A percentile compares a stretch with the other conserved stretches of the same genome.
Evolutionary conservation across 2,797 vertebrate species (phyloP).

Genomic region (Danio kyathit): DNA sequence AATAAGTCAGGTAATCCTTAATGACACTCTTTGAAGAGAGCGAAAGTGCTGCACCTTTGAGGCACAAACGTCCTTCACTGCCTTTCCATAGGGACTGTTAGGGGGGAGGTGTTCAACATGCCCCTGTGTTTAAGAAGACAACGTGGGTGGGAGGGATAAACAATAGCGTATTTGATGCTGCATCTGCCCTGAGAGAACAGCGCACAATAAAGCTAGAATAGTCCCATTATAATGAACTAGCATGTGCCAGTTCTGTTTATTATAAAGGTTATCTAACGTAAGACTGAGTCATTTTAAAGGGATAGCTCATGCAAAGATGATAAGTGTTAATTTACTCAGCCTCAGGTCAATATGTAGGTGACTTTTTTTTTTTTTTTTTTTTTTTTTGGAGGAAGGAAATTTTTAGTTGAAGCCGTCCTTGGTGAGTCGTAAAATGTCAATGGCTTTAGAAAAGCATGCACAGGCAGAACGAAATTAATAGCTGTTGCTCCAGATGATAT

Average conservation of each 20-base stretch:
- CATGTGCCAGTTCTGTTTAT: slow-evolving; percentile 20
- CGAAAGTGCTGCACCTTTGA: slow-evolving; percentile 38
- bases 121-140: slow-evolving; percentile 31
- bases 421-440: no score
- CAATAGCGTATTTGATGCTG: neutral
- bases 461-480: no score
- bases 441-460: no score
- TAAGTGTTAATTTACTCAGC: no score
- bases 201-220: slow-evolving; percentile 4
- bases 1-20: slow-evolving; percentile 50
- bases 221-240: slow-evolving; percentile 10
- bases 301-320: no score
- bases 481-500: no score
- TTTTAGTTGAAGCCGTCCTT: no score
- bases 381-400: no score
- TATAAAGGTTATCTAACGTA: neutral
- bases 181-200: slow-evolving; percentile 1
- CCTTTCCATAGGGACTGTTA: slow-evolving; percentile 1
- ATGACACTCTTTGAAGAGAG: slow-evolving; percentile 56
- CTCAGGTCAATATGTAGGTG: no score
- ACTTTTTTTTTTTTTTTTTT: no score
- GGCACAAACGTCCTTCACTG: slow-evolving; percentile 39
- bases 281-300: neutral
- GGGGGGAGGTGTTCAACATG: slow-evolving; percentile 16
- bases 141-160: slow-evolving; percentile 23